Evolutionary conservation across 2,888 invertebrate genomes (phyloP).

Genomic region (Abrostola triplasia): DNA sequence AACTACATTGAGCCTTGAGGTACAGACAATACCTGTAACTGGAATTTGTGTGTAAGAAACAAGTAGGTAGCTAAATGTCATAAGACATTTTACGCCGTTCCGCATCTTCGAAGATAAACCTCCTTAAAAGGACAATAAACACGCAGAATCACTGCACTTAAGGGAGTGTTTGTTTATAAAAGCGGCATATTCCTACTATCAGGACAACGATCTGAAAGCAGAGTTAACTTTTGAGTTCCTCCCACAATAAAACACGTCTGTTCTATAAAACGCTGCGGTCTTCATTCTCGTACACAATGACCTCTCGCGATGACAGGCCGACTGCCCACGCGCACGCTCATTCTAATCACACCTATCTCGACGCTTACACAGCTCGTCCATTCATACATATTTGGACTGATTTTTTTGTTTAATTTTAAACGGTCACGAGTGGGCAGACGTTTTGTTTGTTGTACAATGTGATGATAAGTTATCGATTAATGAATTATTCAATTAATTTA

Average conservation of each 20-base stretch:
- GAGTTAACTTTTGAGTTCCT: constrained; percentile 52
- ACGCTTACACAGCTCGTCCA: constrained; percentile 73
- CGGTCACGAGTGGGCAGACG: constrained; percentile 77
- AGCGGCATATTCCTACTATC: constrained; percentile 38
- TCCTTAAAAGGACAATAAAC: constrained; percentile 53
- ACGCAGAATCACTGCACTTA: constrained; percentile 29
- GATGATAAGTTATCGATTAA: constrained; percentile 66
- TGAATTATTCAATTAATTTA: constrained; percentile 55
- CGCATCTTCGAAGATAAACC: constrained; percentile 37
- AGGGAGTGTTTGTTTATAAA: constrained; percentile 46
- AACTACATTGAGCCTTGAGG: not conserved
- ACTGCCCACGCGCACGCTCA: constrained; percentile 81
- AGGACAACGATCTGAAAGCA: constrained; percentile 45
- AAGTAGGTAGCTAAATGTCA: constrained; percentile 25
- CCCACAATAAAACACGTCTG: constrained; percentile 60
- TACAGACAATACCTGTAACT: constrained; percentile 16
- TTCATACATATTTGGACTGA: constrained; percentile 80
- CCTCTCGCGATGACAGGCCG: constrained; percentile 82
- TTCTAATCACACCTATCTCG: constrained; percentile 85
- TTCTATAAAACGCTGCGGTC: constrained; percentile 66
- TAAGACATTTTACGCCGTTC: constrained; percentile 36
- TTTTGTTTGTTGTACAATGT: constrained; percentile 76
- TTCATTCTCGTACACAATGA: constrained; percentile 76
- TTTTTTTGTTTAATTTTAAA: constrained; percentile 68
- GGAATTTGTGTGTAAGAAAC: constrained; percentile 19